phyloP scores from a whole-genome alignment of 2,888 invertebrate species.

The Caenorhabditis virilis region DNA sequence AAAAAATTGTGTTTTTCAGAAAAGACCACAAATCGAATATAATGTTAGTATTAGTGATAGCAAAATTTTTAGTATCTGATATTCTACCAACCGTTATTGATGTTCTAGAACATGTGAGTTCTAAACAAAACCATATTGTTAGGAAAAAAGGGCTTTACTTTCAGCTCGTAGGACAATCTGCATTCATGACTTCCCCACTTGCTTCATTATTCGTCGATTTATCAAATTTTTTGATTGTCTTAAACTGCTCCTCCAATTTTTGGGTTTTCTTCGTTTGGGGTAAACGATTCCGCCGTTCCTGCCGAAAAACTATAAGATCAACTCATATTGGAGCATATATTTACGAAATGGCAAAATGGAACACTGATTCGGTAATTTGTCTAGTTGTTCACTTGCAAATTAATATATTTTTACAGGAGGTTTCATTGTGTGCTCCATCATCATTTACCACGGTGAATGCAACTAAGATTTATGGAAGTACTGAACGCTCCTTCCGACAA shows the following conservation, averaged over 20 bases:
- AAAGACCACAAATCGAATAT: constrained; percentile 67
- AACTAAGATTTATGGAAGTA: constrained; percentile 49
- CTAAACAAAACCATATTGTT: too few species aligned
- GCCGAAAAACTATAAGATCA: constrained; percentile 32
- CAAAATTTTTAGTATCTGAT: constrained; percentile 65
- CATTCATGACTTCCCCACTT: constrained; percentile 59
- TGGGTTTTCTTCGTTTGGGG: constrained; percentile 68
- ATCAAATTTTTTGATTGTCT: constrained; percentile 64
- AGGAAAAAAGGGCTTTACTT: too few species aligned
- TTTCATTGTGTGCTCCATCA: constrained; percentile 44
- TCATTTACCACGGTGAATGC: constrained; percentile 52
- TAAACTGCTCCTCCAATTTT: constrained; percentile 67
- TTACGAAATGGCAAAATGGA: constrained; percentile 43
- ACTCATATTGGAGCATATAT: constrained; percentile 40
- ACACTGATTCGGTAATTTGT: constrained; percentile 43
- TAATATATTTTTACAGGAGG: constrained; percentile 30
- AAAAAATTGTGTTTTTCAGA: constrained; percentile 28
- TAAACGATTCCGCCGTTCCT: constrained; percentile 57
- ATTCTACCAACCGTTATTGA: constrained; percentile 67
- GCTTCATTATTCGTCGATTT: constrained; percentile 67
- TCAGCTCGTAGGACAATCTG: constrained; percentile 62
- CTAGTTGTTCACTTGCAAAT: too few species aligned
- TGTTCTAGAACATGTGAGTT: constrained; percentile 66
- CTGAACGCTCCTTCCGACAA: constrained; percentile 28
- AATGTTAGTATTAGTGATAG: constrained; percentile 65